Conservation (phyloP, 2,113 vertebrate genomes). For the Haplotaxodon microlepis region DNA sequence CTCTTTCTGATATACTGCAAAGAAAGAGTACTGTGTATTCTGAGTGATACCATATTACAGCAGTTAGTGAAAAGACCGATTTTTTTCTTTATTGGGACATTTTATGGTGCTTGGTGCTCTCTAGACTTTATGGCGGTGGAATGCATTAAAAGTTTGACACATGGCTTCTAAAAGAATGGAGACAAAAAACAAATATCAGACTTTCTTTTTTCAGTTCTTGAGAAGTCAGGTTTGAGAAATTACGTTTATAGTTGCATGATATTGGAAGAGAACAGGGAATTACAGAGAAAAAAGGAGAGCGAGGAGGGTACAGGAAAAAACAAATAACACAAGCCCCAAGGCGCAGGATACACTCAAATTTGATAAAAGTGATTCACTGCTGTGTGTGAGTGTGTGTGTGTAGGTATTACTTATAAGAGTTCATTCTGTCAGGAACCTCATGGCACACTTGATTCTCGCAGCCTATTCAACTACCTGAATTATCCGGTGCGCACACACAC, state of each 20-base stretch:
- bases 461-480: conserved; percentile 42
- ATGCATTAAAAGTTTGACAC: not conserved
- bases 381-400: not conserved
- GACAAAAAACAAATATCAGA: not conserved
- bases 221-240: not conserved
- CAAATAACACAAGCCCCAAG: conserved; percentile 23
- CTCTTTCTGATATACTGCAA: not conserved
- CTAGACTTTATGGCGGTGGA: not conserved
- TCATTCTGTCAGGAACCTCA: conserved; percentile 7
- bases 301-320: conserved; percentile 2
- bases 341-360: conserved; percentile 28
- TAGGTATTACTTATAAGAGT: conserved; percentile 2
- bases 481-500: not conserved
- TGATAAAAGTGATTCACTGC: conserved; percentile 38
- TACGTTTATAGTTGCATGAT: not conserved
- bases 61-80: not conserved
- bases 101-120: not conserved
- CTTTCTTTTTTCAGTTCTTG: not conserved
- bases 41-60: not conserved
- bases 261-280: conserved; percentile 6
- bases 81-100: not conserved
- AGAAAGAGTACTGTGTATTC: not conserved
- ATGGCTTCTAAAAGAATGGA: not conserved
- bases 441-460: conserved; percentile 15
- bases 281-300: not conserved